These are phyloP conservation scores for Ctenomys sociabilis DNA, from an alignment of 2,113 vertebrate genomes.

Conservation along the genomic window DNA sequence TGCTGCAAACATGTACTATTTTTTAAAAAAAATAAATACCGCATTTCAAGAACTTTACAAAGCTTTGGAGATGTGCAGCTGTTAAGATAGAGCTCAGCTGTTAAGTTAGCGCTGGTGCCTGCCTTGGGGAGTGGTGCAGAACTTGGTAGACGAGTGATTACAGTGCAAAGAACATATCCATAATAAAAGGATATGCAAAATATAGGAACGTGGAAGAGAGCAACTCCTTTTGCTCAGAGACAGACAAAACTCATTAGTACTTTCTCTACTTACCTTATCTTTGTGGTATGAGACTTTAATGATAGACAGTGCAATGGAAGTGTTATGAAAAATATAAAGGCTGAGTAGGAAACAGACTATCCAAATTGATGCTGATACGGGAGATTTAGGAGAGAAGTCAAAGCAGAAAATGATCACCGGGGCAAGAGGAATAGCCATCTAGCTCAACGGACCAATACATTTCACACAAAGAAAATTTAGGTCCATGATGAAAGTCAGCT, in stretches of 20 bases:
- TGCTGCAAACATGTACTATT: neutral
- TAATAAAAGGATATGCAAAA: neutral
- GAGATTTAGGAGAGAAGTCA: neutral
- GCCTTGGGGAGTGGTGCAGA: neutral
- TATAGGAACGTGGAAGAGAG: neutral
- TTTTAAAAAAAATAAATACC: neutral
- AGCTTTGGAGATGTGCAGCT: neutral
- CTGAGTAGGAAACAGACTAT: neutral
- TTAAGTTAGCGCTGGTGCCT: neutral
- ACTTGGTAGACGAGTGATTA: neutral
- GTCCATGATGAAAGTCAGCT: neutral
- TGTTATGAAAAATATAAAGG: neutral
- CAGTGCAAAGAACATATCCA: neutral
- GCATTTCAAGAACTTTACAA: neutral
- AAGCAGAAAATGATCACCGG: neutral
- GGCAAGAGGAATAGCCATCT: neutral
- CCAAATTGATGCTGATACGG: neutral
- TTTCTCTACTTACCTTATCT: neutral
- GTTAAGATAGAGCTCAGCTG: neutral
- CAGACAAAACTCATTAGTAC: neutral
- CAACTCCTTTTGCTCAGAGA: neutral
- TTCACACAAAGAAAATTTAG: constrained; percentile 25
- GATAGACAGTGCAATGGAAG: neutral
- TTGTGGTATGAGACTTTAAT: neutral
- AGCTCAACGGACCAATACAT: neutral